Evolutionary conservation across 2,797 vertebrate genomes (phyloP).

Genomic region (Spheniscus humboldti): DNA sequence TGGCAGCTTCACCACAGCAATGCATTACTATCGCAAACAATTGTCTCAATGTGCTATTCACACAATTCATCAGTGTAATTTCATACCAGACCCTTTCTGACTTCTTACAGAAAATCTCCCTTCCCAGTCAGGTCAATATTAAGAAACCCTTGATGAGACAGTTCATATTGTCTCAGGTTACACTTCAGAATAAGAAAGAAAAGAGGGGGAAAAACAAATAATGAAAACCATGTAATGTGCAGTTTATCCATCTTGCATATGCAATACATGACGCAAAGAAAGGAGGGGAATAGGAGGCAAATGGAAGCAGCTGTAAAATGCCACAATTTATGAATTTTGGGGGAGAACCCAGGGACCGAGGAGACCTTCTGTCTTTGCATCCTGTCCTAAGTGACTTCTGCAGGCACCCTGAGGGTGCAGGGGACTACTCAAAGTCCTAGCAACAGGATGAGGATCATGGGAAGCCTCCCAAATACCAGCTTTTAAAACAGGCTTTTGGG

Average conservation of each 20-base stretch:
- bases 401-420: background rate
- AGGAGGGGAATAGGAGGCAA: background rate
- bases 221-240: background rate
- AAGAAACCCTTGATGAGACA: background rate
- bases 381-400: background rate
- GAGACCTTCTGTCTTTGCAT: background rate
- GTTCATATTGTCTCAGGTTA: background rate
- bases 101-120: background rate
- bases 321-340: background rate
- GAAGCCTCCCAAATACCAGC: background rate
- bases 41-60: background rate
- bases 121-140: background rate
- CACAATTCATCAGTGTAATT: background rate
- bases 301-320: background rate
- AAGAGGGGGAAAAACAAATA: background rate
- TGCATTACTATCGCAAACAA: background rate
- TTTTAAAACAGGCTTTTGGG: background rate
- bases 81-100: background rate
- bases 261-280: background rate
- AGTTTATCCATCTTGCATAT: background rate
- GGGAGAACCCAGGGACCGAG: background rate
- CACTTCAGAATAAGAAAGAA: background rate
- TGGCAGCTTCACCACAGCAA: background rate
- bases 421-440: background rate
- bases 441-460: background rate